Percentiles rank a stretch among this genome's conserved stretches.
Conservation (phyloP, 64 coral and sea anemone genomes). For the Orbicella faveolata region DNA sequence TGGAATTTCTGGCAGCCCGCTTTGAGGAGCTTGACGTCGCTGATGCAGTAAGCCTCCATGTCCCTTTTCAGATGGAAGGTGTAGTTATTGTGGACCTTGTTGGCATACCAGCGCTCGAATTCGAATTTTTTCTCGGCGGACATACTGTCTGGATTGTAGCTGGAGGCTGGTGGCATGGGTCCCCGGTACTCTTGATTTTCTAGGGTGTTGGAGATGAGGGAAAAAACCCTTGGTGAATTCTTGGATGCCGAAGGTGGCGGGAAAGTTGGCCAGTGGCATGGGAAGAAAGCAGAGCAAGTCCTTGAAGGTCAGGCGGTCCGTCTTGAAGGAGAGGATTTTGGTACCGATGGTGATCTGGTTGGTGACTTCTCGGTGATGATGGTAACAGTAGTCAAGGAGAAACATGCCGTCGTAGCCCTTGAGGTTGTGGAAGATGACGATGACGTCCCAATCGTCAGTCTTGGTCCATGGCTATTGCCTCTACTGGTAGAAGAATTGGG, state of each 20-base stretch:
- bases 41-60: too few relatives aligned
- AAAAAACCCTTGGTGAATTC: neutral
- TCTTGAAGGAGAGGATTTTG: neutral
- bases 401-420: too few relatives aligned
- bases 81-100: too few relatives aligned
- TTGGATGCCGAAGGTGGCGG: neutral
- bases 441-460: too few relatives aligned
- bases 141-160: neutral
- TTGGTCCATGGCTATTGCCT: neutral
- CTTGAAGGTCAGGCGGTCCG: neutral
- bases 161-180: neutral
- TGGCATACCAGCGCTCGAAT: neutral
- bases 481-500: neutral
- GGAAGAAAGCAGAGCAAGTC: neutral
- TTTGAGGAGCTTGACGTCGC: too few relatives aligned
- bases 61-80: too few relatives aligned
- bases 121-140: neutral
- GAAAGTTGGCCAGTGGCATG: neutral
- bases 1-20: too few relatives aligned
- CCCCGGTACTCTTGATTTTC: neutral
- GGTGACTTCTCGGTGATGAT: too few relatives aligned
- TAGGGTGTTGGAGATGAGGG: neutral
- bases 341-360: too few relatives aligned
- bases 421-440: too few relatives aligned
- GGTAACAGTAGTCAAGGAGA: too few relatives aligned